Percentiles rank a stretch among this genome's conserved stretches.
Conservation (phyloP, 1,140 invertebrate species). For the Marisa cornuarietis region DNA sequence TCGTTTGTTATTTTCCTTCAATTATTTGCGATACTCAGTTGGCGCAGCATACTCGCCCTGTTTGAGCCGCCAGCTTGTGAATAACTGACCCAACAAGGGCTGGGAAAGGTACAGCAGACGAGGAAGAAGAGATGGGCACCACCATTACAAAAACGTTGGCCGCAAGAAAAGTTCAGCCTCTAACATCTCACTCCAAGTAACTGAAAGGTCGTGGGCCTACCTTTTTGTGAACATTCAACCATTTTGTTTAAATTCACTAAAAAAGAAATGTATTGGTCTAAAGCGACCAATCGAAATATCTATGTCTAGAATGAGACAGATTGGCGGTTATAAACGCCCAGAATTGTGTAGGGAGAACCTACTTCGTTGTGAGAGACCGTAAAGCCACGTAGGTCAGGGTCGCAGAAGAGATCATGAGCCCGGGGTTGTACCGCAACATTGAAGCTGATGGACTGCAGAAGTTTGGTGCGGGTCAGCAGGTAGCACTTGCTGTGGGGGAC, state of each 20-base stretch:
- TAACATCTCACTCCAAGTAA: no score
- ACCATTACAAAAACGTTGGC: no score
- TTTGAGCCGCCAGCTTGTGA: background rate
- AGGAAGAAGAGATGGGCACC: no score
- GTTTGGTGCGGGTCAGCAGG: conserved; percentile 47
- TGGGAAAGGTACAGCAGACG: background rate
- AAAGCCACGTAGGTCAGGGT: conserved; percentile 36
- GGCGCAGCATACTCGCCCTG: no score
- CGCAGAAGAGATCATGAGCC: conserved; percentile 34
- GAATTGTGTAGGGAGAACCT: background rate
- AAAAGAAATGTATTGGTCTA: no score
- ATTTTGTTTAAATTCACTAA: no score
- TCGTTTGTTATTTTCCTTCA: background rate
- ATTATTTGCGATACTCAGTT: background rate
- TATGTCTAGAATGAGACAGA: no score
- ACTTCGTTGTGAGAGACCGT: conserved; percentile 18
- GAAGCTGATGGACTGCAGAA: conserved; percentile 43
- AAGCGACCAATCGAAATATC: no score
- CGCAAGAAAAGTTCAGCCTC: no score
- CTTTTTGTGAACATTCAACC: no score
- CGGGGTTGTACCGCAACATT: conserved; percentile 29
- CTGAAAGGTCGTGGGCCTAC: no score
- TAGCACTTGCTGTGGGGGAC: conserved; percentile 43
- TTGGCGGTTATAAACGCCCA: no score
- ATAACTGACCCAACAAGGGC: background rate